phyloP scores from a whole-genome alignment of 2,888 invertebrate species.

The Eupsilia transversa region DNA sequence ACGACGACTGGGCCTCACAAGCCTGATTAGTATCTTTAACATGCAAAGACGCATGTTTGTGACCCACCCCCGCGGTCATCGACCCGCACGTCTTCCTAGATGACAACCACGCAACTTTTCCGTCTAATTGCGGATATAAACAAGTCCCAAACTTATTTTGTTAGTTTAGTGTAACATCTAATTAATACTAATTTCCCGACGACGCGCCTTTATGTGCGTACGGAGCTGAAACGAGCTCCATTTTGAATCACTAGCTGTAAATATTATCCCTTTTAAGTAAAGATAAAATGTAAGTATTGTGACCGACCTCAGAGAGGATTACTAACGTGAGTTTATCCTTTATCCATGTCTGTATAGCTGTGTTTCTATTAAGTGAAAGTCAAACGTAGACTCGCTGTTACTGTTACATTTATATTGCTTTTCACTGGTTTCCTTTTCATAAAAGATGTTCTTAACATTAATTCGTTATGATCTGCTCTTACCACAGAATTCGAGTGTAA shows the following conservation, averaged over 20 bases:
- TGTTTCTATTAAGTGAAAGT: slow-evolving; percentile 53
- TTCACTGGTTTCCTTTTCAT: slow-evolving; percentile 38
- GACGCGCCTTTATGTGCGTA: slow-evolving; percentile 35
- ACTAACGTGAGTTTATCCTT: slow-evolving; percentile 60
- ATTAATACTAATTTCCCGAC: slow-evolving; percentile 62
- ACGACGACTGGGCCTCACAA: slow-evolving; percentile 73
- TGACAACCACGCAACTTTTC: slow-evolving; percentile 52
- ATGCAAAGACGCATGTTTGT: slow-evolving; percentile 75
- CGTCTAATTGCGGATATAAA: slow-evolving; percentile 61
- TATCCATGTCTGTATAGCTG: slow-evolving; percentile 48
- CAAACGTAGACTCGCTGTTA: slow-evolving; percentile 62
- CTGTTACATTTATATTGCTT: slow-evolving; percentile 28
- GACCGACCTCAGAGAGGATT: slow-evolving; percentile 49
- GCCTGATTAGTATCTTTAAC: slow-evolving; percentile 81
- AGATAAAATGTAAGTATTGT: slow-evolving; percentile 64
- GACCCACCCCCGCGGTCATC: background rate
- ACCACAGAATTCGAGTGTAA: slow-evolving; percentile 27
- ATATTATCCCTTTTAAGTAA: slow-evolving; percentile 49
- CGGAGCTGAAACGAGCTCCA: slow-evolving; percentile 46
- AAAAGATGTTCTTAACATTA: slow-evolving; percentile 37
- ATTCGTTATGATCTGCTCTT: slow-evolving; percentile 44
- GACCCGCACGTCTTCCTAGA: slow-evolving; percentile 22
- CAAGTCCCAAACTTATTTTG: slow-evolving; percentile 58
- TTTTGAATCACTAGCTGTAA: slow-evolving; percentile 59
- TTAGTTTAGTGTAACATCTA: slow-evolving; percentile 62